Evolutionary conservation across 1,140 invertebrate genomes (phyloP), one percentile per base, ranked within the genome.

Genomic region (Micrasema minimum): DNA sequence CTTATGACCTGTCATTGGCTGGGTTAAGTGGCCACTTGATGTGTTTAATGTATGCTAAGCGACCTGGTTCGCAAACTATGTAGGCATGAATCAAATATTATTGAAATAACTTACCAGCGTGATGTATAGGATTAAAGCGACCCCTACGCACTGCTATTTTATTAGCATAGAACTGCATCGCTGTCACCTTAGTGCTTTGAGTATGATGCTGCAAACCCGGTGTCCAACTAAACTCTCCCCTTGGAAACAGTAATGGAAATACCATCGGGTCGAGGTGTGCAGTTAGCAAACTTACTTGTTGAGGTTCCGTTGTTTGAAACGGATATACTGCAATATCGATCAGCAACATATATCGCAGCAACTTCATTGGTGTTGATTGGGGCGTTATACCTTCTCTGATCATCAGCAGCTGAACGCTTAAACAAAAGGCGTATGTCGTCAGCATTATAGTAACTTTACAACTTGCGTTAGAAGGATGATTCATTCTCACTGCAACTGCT

Each of bases 131-230:
- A 46, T 46, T 46, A 46, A 46, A 46, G 7, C 6, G 6, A n/a
- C 14, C 4, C 14, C 43, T 46, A 9, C 43, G 43, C 14, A 9
- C 7, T 10, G 43, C 14, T 46, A 46, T 4, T 14, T 14, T 7
- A 46, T 14, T 46, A 9, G 43, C 43, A 46, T 46, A 46, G 14
- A 46, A 46, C 14, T 46, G 43, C 43, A 46, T 46, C 6, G 43
- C 14, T 9, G 43, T 46, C 4, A 46, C 43, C 6, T 6, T 10
- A 38, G 5, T 5, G 11, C 37, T 5, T 38, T 38, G 37, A 38
- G 37, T 11, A 38, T 38, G 37, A 11, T 38, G 37, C 11, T 38
- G 37, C 5, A 38, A 38, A 11, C 37, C 37, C 11, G 37, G 37
- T 6, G 37, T 38, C 37, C 43, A 10, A 14, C 43, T 14, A 46